A percentile compares a stretch with the other conserved stretches of the same genome.
Evolutionary conservation across 1,140 invertebrate species (phyloP).

Genomic region (Phthorimaea operculella): DNA sequence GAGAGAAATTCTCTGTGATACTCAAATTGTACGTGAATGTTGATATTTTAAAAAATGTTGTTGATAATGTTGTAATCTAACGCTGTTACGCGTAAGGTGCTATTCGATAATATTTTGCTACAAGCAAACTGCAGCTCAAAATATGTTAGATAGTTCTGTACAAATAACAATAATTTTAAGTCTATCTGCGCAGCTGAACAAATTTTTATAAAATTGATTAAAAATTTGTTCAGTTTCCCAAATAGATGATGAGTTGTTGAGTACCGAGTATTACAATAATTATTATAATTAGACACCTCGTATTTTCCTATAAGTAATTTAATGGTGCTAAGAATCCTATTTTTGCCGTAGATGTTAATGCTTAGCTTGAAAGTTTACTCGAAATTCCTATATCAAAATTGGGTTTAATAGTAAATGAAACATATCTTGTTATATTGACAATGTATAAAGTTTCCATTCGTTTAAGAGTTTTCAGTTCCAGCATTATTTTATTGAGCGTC

Average conservation of each 20-base stretch:
- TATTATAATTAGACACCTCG: too few species aligned
- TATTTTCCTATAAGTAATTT: too few species aligned
- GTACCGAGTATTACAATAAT: too few species aligned
- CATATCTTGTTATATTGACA: background rate
- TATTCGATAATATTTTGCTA: constrained; percentile 1
- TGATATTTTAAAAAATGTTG: constrained; percentile 2
- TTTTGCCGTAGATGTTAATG: background rate
- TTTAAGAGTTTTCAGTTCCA: background rate
- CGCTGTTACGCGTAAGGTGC: constrained; percentile 1
- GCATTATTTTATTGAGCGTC: too few species aligned
- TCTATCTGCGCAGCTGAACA: too few species aligned
- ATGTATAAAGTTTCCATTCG: background rate
- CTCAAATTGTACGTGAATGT: constrained; percentile 1
- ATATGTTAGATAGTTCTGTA: background rate
- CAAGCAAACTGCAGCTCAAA: background rate
- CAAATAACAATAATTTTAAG: too few species aligned
- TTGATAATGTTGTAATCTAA: background rate
- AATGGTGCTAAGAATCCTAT: background rate
- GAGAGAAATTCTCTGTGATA: constrained; percentile 5
- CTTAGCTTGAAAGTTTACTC: background rate
- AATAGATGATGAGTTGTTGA: too few species aligned
- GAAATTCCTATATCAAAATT: background rate
- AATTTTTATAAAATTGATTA: too few species aligned
- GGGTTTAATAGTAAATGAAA: background rate
- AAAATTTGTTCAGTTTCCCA: too few species aligned